A percentile compares a stretch with the other conserved stretches of the same genome.
phyloP scores from a whole-genome alignment of 2,113 vertebrate genomes.

The Cephalopholis sonnerati region DNA sequence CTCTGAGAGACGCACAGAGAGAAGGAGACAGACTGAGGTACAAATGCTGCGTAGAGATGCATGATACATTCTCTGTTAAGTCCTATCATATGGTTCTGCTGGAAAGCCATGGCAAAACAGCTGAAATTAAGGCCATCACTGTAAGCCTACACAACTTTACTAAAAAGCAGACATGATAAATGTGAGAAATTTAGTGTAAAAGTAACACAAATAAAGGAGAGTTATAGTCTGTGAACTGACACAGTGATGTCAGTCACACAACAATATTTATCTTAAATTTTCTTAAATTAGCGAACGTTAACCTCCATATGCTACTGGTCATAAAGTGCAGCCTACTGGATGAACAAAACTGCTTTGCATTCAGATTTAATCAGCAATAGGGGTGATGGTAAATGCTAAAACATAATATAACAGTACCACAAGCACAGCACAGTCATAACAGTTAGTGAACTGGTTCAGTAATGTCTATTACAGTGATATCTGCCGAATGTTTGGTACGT shows the following conservation, averaged over 20 bases:
- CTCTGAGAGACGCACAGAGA: background rate
- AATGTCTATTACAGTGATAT: no score
- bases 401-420: no score
- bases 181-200: no score
- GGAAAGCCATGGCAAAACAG: background rate
- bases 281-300: background rate
- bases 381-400: no score
- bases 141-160: no score
- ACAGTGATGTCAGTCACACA: background rate
- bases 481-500: no score
- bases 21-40: conserved; percentile 5
- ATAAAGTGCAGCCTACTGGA: background rate
- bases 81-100: background rate
- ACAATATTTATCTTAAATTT: no score
- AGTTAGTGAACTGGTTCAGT: no score
- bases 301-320: background rate
- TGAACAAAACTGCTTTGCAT: background rate
- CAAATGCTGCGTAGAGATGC: background rate
- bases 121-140: background rate
- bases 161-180: background rate
- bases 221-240: background rate
- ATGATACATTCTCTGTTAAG: background rate
- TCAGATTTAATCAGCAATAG: no score
- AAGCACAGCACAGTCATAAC: no score
- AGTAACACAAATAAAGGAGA: no score